A percentile compares a stretch with the other conserved stretches of the same genome.
These are phyloP conservation scores for Zaprionus bogoriensis DNA, from an alignment of 2,888 invertebrate species.

Conservation along the genomic window DNA sequence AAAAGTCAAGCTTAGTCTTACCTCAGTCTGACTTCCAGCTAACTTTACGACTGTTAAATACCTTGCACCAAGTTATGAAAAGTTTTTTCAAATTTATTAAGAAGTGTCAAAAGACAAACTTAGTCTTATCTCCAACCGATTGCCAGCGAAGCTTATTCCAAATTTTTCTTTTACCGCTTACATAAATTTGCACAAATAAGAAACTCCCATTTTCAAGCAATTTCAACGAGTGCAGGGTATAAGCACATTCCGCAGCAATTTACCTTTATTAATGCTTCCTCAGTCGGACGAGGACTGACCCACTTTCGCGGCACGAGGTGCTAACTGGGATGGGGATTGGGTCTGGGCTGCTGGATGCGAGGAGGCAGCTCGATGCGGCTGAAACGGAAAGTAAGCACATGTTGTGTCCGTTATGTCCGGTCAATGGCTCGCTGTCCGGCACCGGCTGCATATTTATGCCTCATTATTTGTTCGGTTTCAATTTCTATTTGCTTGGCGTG, in stretches of 20 bases:
- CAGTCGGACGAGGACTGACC: conserved; percentile 45
- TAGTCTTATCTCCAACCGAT: too few relatives aligned
- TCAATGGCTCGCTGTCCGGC: conserved; percentile 47
- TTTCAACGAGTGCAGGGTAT: too few relatives aligned
- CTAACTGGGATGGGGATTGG: conserved; percentile 48
- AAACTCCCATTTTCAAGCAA: too few relatives aligned
- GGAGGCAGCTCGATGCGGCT: conserved; percentile 10
- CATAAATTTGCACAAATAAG: conserved; percentile 11
- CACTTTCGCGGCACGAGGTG: conserved; percentile 61
- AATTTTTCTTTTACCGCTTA: too few relatives aligned
- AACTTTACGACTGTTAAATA: too few relatives aligned
- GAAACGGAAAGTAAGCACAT: conserved; percentile 37
- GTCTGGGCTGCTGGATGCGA: neutral
- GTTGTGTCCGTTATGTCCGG: conserved; percentile 17
- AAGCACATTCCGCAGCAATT: conserved; percentile 45
- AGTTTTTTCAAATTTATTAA: too few relatives aligned
- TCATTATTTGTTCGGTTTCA: conserved; percentile 77
- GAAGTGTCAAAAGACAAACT: too few relatives aligned
- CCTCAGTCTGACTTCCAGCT: too few relatives aligned
- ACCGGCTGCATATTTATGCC: conserved; percentile 71
- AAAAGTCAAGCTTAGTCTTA: too few relatives aligned
- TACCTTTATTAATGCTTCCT: conserved; percentile 47
- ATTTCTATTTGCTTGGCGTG: conserved; percentile 65
- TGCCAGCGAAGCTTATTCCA: neutral
- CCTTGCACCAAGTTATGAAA: too few relatives aligned